Evolutionary conservation across 2,888 invertebrate genomes (phyloP).

Genomic region (Drosophila bunnanda): DNA sequence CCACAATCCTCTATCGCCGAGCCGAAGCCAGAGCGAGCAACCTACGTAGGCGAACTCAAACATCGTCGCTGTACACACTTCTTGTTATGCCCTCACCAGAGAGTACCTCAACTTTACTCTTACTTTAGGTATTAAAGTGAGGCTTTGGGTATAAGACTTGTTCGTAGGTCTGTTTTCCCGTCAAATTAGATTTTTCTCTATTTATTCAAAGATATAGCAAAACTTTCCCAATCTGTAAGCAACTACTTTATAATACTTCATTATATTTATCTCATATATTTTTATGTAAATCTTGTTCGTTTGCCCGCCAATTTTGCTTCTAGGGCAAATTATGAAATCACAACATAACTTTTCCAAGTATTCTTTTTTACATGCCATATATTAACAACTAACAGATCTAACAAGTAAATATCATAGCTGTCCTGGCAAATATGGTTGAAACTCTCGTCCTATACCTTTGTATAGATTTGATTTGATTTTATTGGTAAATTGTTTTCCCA

Average conservation of each 20-base stretch:
- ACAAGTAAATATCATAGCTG: not conserved
- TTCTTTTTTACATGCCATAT: not conserved
- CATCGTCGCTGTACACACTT: no score
- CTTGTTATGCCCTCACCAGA: not conserved
- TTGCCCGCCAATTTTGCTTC: not conserved
- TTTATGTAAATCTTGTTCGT: not conserved
- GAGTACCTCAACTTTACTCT: not conserved
- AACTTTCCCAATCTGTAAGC: not conserved
- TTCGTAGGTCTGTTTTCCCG: not conserved
- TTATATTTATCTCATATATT: no score
- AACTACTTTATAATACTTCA: no score
- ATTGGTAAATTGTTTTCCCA: no score
- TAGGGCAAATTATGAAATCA: no score
- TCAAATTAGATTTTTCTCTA: not conserved
- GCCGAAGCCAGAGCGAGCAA: conserved; percentile 15
- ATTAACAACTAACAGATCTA: not conserved
- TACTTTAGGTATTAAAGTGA: not conserved
- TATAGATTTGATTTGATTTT: no score
- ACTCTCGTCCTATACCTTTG: no score
- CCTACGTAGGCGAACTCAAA: conserved; percentile 38
- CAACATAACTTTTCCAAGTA: no score
- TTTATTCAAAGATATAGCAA: not conserved
- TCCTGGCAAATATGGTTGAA: not conserved
- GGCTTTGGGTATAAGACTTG: not conserved
- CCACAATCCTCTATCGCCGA: conserved; percentile 8